A percentile compares a stretch with the other conserved stretches of the same genome.
These are phyloP conservation scores for Chrysodeixis includens DNA, from an alignment of 2,888 invertebrate genomes.

Conservation along the genomic window DNA sequence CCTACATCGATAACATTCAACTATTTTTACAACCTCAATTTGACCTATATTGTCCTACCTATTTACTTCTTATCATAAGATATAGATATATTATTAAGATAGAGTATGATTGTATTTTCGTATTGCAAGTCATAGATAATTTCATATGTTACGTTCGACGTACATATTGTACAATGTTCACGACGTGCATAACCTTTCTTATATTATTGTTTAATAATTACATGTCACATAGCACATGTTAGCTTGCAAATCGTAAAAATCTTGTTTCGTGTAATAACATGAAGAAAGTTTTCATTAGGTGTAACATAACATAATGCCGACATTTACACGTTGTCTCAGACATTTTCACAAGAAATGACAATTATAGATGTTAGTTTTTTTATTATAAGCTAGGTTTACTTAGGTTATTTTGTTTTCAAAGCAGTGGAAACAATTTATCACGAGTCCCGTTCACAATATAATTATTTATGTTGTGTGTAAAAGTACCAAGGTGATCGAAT, in stretches of 20 bases:
- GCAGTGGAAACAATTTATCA: conserved; percentile 30
- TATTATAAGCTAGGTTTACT: too few species aligned
- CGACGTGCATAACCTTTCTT: background rate
- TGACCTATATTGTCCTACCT: conserved; percentile 4
- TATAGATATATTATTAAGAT: conserved; percentile 3
- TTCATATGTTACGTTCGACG: background rate
- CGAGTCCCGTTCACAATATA: conserved; percentile 40
- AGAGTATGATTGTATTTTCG: background rate
- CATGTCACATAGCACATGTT: background rate
- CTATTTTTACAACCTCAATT: background rate
- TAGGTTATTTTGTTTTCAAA: background rate
- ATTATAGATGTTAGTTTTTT: background rate
- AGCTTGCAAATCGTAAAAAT: background rate
- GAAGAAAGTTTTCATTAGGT: background rate
- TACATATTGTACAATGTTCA: too few species aligned
- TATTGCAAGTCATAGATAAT: conserved; percentile 4
- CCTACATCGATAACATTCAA: background rate
- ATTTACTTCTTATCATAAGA: background rate
- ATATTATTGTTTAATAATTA: background rate
- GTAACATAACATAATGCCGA: background rate
- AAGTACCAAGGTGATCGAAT: conserved; percentile 55
- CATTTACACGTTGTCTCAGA: too few species aligned
- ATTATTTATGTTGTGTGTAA: conserved; percentile 53
- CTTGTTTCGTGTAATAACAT: background rate
- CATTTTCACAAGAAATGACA: too few species aligned